These are phyloP conservation scores for Caradrina kadenii DNA, from an alignment of 2,888 invertebrate genomes.

Conservation along the genomic window DNA sequence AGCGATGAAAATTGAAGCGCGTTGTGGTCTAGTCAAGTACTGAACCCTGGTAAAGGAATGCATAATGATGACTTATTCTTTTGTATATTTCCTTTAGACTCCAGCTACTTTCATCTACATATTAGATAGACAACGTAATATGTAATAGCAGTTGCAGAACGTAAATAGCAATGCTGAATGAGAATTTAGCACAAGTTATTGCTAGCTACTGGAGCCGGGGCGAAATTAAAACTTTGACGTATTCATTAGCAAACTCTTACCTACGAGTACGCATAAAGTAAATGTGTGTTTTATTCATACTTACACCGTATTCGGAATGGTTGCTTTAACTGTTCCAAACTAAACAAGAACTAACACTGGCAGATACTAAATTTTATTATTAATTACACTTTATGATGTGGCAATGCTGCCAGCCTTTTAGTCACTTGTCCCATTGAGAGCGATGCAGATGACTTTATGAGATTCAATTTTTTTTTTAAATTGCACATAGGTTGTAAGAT, in stretches of 20 bases:
- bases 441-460: too few species aligned
- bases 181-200: constrained; percentile 35
- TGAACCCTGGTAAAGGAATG: too few species aligned
- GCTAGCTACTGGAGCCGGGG: constrained; percentile 32
- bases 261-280: constrained; percentile 2
- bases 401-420: too few species aligned
- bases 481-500: too few species aligned
- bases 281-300: neutral
- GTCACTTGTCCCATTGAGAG: too few species aligned
- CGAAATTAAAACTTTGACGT: constrained; percentile 46
- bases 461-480: too few species aligned
- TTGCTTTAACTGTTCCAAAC: constrained; percentile 6
- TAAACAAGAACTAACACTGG: neutral
- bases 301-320: constrained; percentile 7
- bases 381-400: too few species aligned
- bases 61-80: too few species aligned
- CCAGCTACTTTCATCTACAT: constrained; percentile 33
- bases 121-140: constrained; percentile 5
- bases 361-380: too few species aligned
- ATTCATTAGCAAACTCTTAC: constrained; percentile 41
- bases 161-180: constrained; percentile 28
- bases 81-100: constrained; percentile 24
- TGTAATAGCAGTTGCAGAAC: neutral
- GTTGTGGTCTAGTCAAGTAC: too few species aligned
- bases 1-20: too few species aligned